phyloP scores from a whole-genome alignment of 2,888 invertebrate species.

The Lamproptera curius region DNA sequence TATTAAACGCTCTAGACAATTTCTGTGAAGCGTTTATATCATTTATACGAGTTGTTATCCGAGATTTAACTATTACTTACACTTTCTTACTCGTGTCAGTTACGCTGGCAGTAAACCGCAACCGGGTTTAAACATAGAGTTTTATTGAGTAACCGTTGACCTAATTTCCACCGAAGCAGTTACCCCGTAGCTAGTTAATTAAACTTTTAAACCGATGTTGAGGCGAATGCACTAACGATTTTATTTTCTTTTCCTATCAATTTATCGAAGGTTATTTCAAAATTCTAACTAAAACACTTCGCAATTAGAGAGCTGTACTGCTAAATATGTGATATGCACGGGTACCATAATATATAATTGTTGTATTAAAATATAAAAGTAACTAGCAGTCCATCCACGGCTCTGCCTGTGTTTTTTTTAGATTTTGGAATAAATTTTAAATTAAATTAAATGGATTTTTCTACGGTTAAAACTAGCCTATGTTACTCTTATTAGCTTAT shows the following conservation, averaged over 20 bases:
- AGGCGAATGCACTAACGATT: no score
- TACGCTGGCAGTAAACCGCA: slow-evolving; percentile 4
- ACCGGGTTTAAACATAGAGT: neutral
- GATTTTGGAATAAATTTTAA: no score
- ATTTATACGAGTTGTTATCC: slow-evolving; percentile 2
- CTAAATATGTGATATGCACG: neutral
- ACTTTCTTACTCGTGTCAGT: slow-evolving; percentile 3
- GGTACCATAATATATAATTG: neutral
- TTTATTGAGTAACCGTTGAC: neutral
- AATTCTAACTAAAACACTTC: neutral
- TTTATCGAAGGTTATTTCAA: neutral
- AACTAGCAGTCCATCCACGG: no score
- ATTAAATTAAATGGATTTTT: no score
- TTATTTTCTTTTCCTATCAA: neutral
- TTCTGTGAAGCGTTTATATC: neutral
- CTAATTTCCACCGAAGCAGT: slow-evolving; percentile 5
- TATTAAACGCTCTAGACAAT: no score
- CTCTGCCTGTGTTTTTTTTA: no score
- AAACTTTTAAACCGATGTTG: no score
- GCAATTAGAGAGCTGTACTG: neutral
- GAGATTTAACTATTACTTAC: slow-evolving; percentile 2
- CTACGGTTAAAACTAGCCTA: no score
- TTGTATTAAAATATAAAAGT: neutral
- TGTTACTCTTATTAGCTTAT: no score
- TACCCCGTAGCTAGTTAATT: neutral